Conservation (phyloP, 2,113 vertebrate genomes). For the Actinemys pallida region DNA sequence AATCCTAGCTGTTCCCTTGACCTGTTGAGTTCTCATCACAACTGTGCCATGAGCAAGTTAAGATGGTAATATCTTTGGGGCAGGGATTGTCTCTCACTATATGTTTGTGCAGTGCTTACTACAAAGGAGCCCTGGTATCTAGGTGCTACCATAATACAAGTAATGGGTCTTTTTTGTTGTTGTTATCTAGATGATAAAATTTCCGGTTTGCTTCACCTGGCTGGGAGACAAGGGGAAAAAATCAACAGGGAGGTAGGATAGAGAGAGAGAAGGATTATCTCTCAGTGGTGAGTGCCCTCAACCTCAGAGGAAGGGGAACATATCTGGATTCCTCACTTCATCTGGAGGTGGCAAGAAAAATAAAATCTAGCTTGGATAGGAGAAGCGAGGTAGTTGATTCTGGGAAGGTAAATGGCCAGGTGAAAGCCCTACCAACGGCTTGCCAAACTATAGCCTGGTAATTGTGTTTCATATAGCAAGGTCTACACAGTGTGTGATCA, state of each 20-base stretch:
- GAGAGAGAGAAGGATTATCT: background rate
- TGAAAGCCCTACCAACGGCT: background rate
- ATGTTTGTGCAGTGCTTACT: background rate
- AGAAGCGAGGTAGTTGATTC: background rate
- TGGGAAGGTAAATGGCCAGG: background rate
- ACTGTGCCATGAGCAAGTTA: slow-evolving; percentile 1
- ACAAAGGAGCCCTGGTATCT: background rate
- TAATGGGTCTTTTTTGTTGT: background rate
- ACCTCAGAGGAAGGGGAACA: background rate
- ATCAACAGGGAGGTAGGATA: background rate
- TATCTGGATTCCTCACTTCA: background rate
- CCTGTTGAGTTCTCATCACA: background rate
- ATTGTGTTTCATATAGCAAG: background rate
- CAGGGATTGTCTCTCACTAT: background rate
- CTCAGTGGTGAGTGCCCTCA: background rate
- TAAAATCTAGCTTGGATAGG: background rate
- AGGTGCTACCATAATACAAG: background rate
- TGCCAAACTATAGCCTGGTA: background rate
- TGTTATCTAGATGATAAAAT: background rate
- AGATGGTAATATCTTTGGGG: background rate
- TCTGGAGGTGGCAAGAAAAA: background rate
- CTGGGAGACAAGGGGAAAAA: background rate
- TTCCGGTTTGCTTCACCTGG: background rate
- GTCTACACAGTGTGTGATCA: background rate
- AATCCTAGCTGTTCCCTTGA: slow-evolving; percentile 27